phyloP scores from a whole-genome alignment of 2,888 invertebrate species.

The Trachelus iudaicus region DNA sequence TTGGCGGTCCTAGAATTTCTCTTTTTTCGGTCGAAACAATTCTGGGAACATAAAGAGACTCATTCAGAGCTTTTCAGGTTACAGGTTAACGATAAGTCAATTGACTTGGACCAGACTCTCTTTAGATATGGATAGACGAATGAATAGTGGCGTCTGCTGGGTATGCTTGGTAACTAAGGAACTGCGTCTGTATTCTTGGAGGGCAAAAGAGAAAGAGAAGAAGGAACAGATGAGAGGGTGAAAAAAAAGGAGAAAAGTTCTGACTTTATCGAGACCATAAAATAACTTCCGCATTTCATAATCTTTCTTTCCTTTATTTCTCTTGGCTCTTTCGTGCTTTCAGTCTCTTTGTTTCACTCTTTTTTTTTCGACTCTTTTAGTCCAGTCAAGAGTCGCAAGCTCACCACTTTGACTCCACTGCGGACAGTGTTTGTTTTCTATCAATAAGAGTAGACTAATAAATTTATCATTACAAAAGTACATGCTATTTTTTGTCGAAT shows the following conservation, averaged over 20 bases:
- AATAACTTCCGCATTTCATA: conserved; percentile 12
- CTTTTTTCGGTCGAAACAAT: background rate
- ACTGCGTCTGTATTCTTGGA: conserved; percentile 24
- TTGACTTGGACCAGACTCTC: background rate
- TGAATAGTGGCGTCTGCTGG: conserved; percentile 25
- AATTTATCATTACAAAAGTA: too few relatives aligned
- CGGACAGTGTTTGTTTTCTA: too few relatives aligned
- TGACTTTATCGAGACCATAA: background rate
- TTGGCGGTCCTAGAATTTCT: background rate
- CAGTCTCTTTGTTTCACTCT: background rate
- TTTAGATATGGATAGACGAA: background rate
- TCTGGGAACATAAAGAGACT: background rate
- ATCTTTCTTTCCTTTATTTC: conserved; percentile 31
- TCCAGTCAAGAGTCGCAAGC: background rate
- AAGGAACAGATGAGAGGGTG: background rate
- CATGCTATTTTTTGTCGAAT: too few relatives aligned
- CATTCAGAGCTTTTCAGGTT: background rate
- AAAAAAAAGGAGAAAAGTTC: background rate
- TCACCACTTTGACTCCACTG: conserved; percentile 7
- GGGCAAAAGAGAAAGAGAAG: background rate
- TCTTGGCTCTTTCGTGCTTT: background rate
- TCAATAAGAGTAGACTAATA: too few relatives aligned
- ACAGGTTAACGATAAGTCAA: background rate
- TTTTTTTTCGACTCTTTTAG: conserved; percentile 3
- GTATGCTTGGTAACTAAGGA: conserved; percentile 30